Conservation (phyloP, 2,888 invertebrate genomes). For the Folsomia manolachei region DNA sequence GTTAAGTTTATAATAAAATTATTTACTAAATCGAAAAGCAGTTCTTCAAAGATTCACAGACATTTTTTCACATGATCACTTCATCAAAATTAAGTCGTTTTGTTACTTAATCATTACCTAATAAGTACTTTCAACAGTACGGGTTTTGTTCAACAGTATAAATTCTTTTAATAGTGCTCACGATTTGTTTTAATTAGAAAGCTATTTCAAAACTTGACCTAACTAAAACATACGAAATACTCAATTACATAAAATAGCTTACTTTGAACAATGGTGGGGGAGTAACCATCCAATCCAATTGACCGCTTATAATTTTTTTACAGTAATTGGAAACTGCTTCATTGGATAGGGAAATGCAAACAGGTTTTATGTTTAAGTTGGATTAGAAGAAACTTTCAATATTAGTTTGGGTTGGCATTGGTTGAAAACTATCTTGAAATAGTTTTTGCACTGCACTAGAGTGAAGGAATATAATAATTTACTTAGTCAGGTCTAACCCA, state of each 20-base stretch:
- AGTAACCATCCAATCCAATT: too few relatives aligned
- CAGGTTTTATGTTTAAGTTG: too few relatives aligned
- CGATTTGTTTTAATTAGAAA: not conserved
- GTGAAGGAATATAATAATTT: too few relatives aligned
- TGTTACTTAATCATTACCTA: not conserved
- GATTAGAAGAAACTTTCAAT: too few relatives aligned
- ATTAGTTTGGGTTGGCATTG: too few relatives aligned
- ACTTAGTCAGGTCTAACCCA: too few relatives aligned
- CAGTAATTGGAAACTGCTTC: too few relatives aligned
- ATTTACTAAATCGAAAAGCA: not conserved
- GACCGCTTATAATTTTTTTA: too few relatives aligned
- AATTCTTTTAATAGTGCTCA: not conserved
- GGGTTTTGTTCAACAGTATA: not conserved
- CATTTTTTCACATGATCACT: constrained; percentile 8
- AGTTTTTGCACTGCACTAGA: too few relatives aligned
- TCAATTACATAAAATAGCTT: not conserved
- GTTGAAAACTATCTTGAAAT: too few relatives aligned
- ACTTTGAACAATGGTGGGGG: not conserved
- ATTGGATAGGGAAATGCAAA: too few relatives aligned
- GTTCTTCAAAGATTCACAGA: constrained; percentile 19
- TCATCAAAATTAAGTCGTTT: constrained; percentile 11
- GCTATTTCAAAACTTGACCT: not conserved
- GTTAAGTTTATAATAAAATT: not conserved
- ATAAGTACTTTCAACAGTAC: not conserved
- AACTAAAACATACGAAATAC: not conserved